Base-by-base conservation (phyloP, 2,113 vertebrate species). In the Brienomyrus longianalis region DNA sequence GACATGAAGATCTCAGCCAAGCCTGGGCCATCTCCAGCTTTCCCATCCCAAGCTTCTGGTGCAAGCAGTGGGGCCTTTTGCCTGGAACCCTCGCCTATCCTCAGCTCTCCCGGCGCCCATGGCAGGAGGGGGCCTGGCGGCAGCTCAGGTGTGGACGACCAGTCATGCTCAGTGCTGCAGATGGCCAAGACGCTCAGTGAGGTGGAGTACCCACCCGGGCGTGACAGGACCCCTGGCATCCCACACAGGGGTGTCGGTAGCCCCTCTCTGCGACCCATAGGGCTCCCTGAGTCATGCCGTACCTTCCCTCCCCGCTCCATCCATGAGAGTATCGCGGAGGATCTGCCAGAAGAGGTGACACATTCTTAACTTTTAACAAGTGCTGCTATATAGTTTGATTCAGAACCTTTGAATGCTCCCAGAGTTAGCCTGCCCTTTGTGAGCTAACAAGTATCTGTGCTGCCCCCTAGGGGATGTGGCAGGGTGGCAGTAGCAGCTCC, bases 181-280 rank as follows among this genome's bases (percentile, higher is more conserved):
- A 97, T 99, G 97, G 98, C 98, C 91, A 98, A 97, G 94, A 98
- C 97, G 0, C 94, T 99, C 93, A 99, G 98, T 4, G 98, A 99
- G 92, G 98, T 96, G 87, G 98, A 98, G 92, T 99, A 97, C 10
- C 91, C 95, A 0, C 92, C 93, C 0, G 96, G 95, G 45, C 93
- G 92, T 31, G 92, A 77, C n/a, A 94, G 96, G 3, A 95, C 95
- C 77, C 94, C 94, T 1, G 93, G 95, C 1, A 93, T 94, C 2
- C 89, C 93, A 11, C 92, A 93, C 0, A 93, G 93, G 2, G 94
- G 91, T 7, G 91, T 96, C 77, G 92, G 92, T 7, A 89, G 93
- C 0, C 66, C 92, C 0, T 92, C 93, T 3, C 89, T 94, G 83
- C 89, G 93, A 35, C 92, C 94, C 50, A 92, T 96, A 92, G 96